Base-by-base conservation (phyloP, 2,888 invertebrate species). In the Choreutis nemorana region DNA sequence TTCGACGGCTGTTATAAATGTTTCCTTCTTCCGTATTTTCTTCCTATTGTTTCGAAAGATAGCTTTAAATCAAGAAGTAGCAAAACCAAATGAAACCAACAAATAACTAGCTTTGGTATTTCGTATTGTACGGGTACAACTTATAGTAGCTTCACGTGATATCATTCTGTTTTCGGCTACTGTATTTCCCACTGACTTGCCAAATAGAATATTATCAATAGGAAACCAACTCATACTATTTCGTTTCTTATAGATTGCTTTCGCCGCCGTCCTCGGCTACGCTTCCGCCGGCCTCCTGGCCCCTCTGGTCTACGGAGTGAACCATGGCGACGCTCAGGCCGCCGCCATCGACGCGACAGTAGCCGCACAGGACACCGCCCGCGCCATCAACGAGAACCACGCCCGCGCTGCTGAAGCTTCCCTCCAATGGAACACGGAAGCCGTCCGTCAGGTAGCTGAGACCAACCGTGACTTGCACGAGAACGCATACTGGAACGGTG, bases 231-330 rank as follows among this genome's bases (percentile, higher is more conserved):
- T n/a, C n/a, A n/a, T n/a, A n/a, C n/a, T n/a, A n/a, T n/a, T n/a
- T 3, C 8, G 3, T 20, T n/a, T 8, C 6, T 20, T 20, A 2
- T 62, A 77, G 77, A 58, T 77, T 52, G 68, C 63, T 57, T 70
- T 77, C 59, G 57, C 62, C 50, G 77, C 77, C 67, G 45, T 77
- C 53, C 55, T 77, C 64, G 77, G 75, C 71, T 78, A 70, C 56
- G 72, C 77, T 45, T 63, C 75, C 53, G 77, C 77, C 42, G 51
- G 66, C 42, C 50, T 57, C 34, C 50, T 77, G 55, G 46, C 62
- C 32, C 72, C 73, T 25, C 41, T 59, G 4, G 53, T 50, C 7
- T 48, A 52, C 39, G 73, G 73, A 41, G 55, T 63, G 28, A 78
- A 71, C 64, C 47, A 52, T 8, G 77, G 77, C 21, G 77, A 77